These are phyloP conservation scores for Umimayanthus kanabou DNA, from an alignment of 92 coral and sea anemone species.

Conservation along the genomic window DNA sequence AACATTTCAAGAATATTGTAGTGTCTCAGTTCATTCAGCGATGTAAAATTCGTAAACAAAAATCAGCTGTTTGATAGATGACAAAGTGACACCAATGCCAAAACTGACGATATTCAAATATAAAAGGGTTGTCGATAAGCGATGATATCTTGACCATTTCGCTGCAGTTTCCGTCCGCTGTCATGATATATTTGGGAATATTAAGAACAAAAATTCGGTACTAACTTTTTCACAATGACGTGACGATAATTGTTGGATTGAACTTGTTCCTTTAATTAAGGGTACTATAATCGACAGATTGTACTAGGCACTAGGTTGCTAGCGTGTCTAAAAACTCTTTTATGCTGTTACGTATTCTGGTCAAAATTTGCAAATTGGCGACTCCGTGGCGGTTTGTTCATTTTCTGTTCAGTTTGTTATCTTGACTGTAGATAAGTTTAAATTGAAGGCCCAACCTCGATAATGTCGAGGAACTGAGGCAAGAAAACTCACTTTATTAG, in stretches of 20 bases:
- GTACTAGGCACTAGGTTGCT: background rate
- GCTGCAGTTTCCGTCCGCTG: background rate
- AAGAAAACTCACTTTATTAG: no score
- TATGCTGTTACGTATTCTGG: background rate
- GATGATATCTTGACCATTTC: background rate
- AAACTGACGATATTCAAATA: background rate
- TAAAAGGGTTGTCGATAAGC: background rate
- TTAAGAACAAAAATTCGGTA: no score
- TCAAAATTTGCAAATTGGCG: background rate
- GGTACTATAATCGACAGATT: background rate
- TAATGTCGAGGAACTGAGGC: background rate
- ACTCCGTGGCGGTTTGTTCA: background rate
- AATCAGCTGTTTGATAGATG: slow-evolving; percentile 17
- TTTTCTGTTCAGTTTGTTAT: background rate
- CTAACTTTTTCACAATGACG: background rate
- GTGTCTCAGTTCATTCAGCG: background rate
- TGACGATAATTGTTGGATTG: background rate
- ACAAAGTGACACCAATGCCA: background rate
- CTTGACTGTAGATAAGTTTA: background rate
- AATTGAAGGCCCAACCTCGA: background rate
- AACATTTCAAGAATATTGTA: background rate
- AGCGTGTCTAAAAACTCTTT: background rate
- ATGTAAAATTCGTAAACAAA: slow-evolving; percentile 3
- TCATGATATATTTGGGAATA: no score
- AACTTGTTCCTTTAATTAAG: background rate